Evolutionary conservation across 2,888 invertebrate genomes (phyloP).

Genomic region (Hirtodrosophila duncani): DNA sequence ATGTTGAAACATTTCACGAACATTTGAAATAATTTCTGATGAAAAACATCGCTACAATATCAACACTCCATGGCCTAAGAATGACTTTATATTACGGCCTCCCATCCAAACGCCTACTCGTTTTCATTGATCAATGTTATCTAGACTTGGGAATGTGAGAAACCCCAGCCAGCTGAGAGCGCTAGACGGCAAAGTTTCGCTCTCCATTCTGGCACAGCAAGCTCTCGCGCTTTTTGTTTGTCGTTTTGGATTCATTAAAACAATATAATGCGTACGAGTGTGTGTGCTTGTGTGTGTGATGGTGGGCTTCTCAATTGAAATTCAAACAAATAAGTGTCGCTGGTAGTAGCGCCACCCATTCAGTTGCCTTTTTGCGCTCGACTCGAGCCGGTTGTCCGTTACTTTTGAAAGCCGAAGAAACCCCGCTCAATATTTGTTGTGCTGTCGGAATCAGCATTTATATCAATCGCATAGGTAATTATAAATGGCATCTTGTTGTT

Average conservation of each 20-base stretch:
- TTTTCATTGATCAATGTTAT: too few species aligned
- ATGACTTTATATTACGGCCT: too few species aligned
- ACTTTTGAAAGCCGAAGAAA: neutral
- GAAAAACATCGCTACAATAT: too few species aligned
- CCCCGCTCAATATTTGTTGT: too few species aligned
- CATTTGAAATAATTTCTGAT: too few species aligned
- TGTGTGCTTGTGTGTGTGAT: slow-evolving; percentile 3
- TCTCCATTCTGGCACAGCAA: too few species aligned
- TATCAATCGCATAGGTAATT: slow-evolving; percentile 54
- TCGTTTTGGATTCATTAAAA: slow-evolving; percentile 5
- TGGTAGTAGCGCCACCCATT: slow-evolving; percentile 30
- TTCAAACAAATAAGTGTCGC: slow-evolving; percentile 58
- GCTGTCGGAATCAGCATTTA: slow-evolving; percentile 26
- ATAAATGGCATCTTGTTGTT: slow-evolving; percentile 52
- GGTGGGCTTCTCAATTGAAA: slow-evolving; percentile 13
- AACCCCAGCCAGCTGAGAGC: too few species aligned
- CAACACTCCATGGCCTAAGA: too few species aligned
- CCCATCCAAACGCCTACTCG: too few species aligned
- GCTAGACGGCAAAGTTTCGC: too few species aligned
- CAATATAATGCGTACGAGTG: slow-evolving; percentile 4
- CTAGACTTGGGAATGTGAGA: too few species aligned
- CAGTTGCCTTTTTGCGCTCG: slow-evolving; percentile 66
- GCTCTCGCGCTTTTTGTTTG: neutral
- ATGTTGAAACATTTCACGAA: too few species aligned
- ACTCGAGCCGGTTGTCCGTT: slow-evolving; percentile 53